These are phyloP conservation scores for Siniperca undulata DNA, from an alignment of 2,797 vertebrate species.

Conservation along the genomic window DNA sequence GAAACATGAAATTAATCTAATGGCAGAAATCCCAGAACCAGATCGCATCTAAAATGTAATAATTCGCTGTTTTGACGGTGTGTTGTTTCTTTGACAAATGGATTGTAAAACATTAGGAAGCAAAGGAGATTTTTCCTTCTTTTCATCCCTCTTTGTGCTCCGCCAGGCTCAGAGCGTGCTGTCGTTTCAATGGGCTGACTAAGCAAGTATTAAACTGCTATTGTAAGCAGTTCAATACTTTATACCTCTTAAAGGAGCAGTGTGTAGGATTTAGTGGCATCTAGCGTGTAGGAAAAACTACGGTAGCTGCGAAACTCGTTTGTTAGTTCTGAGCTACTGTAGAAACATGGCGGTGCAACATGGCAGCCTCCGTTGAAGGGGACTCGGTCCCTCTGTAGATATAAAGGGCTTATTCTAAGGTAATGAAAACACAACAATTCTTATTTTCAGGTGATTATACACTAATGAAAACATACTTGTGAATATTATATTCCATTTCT, in stretches of 20 bases:
- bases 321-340: too few species aligned
- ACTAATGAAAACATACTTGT: too few species aligned
- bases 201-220: slow-evolving; percentile 32
- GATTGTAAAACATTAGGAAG: background rate
- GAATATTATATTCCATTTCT: too few species aligned
- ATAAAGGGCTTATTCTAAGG: too few species aligned
- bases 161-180: background rate
- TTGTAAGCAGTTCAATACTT: slow-evolving; percentile 9
- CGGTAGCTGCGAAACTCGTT: too few species aligned
- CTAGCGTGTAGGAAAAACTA: too few species aligned
- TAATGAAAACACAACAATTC: too few species aligned
- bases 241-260: background rate
- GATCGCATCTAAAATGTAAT: background rate
- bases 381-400: too few species aligned
- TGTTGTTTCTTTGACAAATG: slow-evolving; percentile 1
- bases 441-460: too few species aligned
- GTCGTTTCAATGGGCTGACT: slow-evolving; percentile 16
- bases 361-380: too few species aligned
- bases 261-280: too few species aligned
- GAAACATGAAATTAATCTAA: slow-evolving; percentile 18
- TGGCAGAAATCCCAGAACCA: slow-evolving; percentile 5
- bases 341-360: too few species aligned
- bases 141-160: background rate
- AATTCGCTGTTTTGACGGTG: background rate
- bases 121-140: background rate